These are phyloP conservation scores for Hippopotamyrus pictus DNA, from an alignment of 2,797 vertebrate genomes.

Conservation along the genomic window DNA sequence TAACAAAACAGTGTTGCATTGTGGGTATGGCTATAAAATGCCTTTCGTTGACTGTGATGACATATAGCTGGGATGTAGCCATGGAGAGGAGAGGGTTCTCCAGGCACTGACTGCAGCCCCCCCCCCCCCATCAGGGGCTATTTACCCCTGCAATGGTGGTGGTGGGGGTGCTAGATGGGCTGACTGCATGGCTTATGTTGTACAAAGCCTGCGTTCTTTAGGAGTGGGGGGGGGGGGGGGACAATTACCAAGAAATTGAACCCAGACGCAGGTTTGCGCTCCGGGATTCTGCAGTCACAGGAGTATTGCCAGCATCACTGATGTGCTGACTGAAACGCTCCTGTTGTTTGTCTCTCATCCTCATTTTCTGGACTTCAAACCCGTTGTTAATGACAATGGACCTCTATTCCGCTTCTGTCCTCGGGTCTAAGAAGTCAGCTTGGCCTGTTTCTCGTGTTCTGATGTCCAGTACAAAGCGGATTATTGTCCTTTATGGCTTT, in stretches of 20 bases:
- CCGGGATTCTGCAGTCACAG: conserved; percentile 23
- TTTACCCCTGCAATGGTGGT: background rate
- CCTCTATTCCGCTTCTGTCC: conserved; percentile 17
- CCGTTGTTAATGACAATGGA: background rate
- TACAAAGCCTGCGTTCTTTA: conserved; percentile 34
- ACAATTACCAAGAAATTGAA: conserved; percentile 14
- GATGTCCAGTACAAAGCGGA: background rate
- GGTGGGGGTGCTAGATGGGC: background rate
- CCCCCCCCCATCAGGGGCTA: background rate
- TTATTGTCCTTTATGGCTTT: background rate
- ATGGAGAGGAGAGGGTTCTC: background rate
- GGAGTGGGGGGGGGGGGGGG: conserved; percentile 13
- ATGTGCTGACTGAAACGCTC: conserved; percentile 21
- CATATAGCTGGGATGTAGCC: background rate
- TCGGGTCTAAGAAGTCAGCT: no score
- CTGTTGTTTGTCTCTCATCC: conserved; percentile 18
- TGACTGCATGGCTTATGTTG: conserved; percentile 19
- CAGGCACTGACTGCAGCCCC: background rate
- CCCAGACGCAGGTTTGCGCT: conserved; percentile 23
- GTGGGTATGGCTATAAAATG: background rate
- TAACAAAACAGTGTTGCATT: background rate
- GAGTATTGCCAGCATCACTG: conserved; percentile 19
- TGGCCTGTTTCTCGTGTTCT: background rate
- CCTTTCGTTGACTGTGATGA: background rate
- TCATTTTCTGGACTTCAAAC: conserved; percentile 15